Base-by-base conservation (phyloP, 2,888 invertebrate species). In the Emesis russula region DNA sequence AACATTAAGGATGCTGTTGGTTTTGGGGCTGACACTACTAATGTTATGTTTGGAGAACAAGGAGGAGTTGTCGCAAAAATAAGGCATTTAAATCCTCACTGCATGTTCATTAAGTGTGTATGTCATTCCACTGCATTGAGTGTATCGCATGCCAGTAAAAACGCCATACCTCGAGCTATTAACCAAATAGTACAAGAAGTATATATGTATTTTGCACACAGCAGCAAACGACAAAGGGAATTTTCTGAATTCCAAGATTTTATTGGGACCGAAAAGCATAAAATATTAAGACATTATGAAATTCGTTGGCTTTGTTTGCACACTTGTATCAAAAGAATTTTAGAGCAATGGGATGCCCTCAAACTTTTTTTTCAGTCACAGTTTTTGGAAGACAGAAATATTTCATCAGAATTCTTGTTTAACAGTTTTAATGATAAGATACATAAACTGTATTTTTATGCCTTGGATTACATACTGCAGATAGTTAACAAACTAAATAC, bases 151-250 rank as follows among this genome's bases (percentile, higher is more conserved):
- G 83, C 90, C 3, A 63, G 90, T 63, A 91, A 91, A 86, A 71
- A 44, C 15, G 31, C 71, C 31, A 36, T 89, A 13, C 92, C 92
- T 13, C 68, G 92, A 75, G 18, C 25, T 76, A 11, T 92, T 25
- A 68, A 93, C 25, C 25, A 25, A 25, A 25, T 36, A 13, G 91
- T 92, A 1, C 84, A 91, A 87, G 93, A 94, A 86, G 84, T 87
- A 93, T 73, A 81, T 63, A 58, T 91, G 90, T 87, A 93, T 94
- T 89, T n/a, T 83, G 15, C 88, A 93, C 9, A 53, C n/a, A 53
- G 53, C 1, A 53, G 2, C 70, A 94, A 93, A 80, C 66, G 89
- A 15, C 87, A 88, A 82, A 78, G 90, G 18, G 88, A 93, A 90
- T 92, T 93, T 88, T 48, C 18, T 25, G 86, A 91, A 79, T 89